These are phyloP conservation scores for Catagonus wagneri DNA, from an alignment of 2,113 vertebrate species.

Conservation along the genomic window DNA sequence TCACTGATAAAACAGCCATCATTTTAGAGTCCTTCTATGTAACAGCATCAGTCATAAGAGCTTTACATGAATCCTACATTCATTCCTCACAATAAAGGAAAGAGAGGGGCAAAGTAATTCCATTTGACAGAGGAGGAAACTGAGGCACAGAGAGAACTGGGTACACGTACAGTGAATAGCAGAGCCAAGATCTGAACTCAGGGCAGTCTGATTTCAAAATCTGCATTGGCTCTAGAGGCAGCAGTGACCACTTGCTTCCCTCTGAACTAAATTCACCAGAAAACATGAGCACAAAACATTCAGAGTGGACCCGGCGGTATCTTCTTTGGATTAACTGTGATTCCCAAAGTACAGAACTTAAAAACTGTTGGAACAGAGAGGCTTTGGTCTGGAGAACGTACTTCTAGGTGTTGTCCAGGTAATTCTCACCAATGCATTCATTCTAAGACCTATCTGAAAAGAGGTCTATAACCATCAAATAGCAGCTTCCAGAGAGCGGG, in stretches of 20 bases:
- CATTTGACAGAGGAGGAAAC: slow-evolving; percentile 40
- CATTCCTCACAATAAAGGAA: not conserved
- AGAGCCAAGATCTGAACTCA: not conserved
- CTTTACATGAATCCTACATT: not conserved
- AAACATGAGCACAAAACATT: not conserved
- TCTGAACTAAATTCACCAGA: not conserved
- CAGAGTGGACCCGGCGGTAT: not conserved
- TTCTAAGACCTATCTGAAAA: not conserved
- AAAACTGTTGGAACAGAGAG: not conserved
- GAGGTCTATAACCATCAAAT: not conserved
- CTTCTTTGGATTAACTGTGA: not conserved
- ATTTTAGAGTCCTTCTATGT: not conserved
- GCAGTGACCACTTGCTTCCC: not conserved
- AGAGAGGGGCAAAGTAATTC: not conserved
- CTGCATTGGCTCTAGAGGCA: not conserved
- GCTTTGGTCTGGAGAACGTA: not conserved
- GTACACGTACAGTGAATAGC: not conserved
- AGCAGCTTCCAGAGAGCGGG: not conserved
- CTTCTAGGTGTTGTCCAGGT: not conserved
- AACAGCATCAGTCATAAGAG: not conserved
- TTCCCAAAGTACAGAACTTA: not conserved
- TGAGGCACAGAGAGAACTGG: not conserved
- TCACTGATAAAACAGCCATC: not conserved
- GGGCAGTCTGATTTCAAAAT: not conserved
- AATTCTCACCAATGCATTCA: not conserved